Base-by-base conservation (phyloP, 1,140 invertebrate genomes). In the Zophobas atratus region DNA sequence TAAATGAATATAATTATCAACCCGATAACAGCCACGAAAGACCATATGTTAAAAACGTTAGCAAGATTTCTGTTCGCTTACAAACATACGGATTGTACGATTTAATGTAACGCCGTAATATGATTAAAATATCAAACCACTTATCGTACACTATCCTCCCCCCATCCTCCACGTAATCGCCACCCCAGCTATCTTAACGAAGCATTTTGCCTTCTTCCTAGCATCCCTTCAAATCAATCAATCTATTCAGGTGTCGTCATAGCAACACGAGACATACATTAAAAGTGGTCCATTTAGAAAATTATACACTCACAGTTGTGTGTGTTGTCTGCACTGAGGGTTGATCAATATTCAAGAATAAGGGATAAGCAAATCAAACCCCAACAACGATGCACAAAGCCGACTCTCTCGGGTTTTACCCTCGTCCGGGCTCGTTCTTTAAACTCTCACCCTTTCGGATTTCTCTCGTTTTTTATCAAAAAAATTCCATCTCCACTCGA, bases 271-370 rank as follows among this genome's bases (percentile, higher is more conserved):
- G 77, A 78, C 71, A 76, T 63, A 75, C 78, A 79, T 79, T 79
- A 79, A 79, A 79, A 79, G 78, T 76, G 70, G 74, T 79, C 78
- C 78, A 79, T 79, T 79, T 79, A 72, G 78, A 76, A 79, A 79
- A 79, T 79, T 79, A 76, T 79, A 79, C 60, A 70, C 57, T 56
- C 63, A 39, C 48, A 56, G 73, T 57, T 41, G 51, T 57, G 49
- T 55, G 43, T 75, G 72, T 75, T 75, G 72, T 75, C 72, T 75
- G 71, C 55, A 75, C 53, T 41, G 49, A 53, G 53, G 72, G 72
- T 75, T 75, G 72, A 75, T 75, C 72, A 75, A 75, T 75, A 75
- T 75, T 75, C 72, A 75, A 75, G 72, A 75, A 75, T 75, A 75
- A 75, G 72, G 72, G 72, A 75, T 75, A 75, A 75, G 72, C 72